Percentiles rank a stretch among this genome's conserved stretches.
Conservation (phyloP, 2,797 vertebrate genomes). For the Chaetophractus vellerosus region DNA sequence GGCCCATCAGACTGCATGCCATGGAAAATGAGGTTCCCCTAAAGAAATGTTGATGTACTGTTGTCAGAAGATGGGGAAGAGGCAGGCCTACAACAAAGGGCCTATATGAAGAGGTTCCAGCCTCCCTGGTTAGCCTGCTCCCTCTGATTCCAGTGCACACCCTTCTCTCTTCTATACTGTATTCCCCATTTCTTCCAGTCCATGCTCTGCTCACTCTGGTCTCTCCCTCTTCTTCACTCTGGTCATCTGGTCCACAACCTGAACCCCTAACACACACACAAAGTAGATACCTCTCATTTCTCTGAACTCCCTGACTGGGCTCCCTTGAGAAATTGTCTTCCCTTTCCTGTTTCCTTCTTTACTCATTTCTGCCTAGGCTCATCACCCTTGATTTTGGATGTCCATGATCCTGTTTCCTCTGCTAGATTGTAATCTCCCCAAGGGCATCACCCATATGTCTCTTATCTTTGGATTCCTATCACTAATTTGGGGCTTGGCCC, state of each 20-base stretch:
- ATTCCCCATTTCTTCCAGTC: background rate
- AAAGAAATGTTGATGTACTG: background rate
- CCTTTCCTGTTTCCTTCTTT: background rate
- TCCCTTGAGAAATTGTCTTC: background rate
- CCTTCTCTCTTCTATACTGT: background rate
- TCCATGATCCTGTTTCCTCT: background rate
- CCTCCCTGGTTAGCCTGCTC: background rate
- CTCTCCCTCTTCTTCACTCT: background rate
- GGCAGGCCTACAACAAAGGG: background rate
- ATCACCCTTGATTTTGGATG: background rate
- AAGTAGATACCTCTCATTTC: background rate
- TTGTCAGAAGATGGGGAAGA: background rate
- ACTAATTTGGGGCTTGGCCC: background rate
- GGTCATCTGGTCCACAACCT: background rate
- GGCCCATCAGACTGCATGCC: background rate
- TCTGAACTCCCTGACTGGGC: background rate
- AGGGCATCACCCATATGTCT: background rate
- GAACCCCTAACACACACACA: background rate
- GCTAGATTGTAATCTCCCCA: background rate
- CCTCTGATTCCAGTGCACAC: background rate
- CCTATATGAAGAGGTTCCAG: background rate
- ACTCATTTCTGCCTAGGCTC: background rate
- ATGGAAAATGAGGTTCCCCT: background rate
- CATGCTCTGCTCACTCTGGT: background rate
- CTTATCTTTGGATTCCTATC: constrained; percentile 21